phyloP scores from a whole-genome alignment of 2,888 invertebrate genomes.

The Synanthedon vespiformis region DNA sequence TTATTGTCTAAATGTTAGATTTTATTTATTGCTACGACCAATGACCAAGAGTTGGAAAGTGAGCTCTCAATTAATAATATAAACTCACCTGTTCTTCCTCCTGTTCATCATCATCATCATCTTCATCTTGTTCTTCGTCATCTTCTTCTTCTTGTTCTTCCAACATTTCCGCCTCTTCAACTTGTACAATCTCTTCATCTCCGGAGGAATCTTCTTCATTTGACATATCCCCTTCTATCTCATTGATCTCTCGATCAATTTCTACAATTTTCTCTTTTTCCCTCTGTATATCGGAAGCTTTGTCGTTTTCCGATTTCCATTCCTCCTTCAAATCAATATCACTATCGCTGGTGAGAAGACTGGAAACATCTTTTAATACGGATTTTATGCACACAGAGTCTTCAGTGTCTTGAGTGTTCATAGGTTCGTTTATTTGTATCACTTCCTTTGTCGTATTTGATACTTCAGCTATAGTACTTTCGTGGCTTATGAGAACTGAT shows the following conservation, averaged over 20 bases:
- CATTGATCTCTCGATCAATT: constrained; percentile 56
- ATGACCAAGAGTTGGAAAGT: too few relatives aligned
- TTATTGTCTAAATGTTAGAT: too few relatives aligned
- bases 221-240: constrained; percentile 50
- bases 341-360: constrained; percentile 54
- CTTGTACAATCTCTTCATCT: constrained; percentile 9
- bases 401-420: constrained; percentile 6
- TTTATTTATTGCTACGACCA: too few relatives aligned
- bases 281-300: constrained; percentile 36
- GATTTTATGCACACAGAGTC: constrained; percentile 7
- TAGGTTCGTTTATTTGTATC: constrained; percentile 16
- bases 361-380: constrained; percentile 28
- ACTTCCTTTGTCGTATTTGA: constrained; percentile 18
- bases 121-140: too few relatives aligned
- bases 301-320: constrained; percentile 14
- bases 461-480: constrained; percentile 27
- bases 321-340: constrained; percentile 30
- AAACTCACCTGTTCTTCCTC: constrained; percentile 8
- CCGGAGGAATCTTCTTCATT: constrained; percentile 13
- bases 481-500: constrained; percentile 39
- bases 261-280: constrained; percentile 53
- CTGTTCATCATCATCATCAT: constrained; percentile 6
- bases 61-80: too few relatives aligned
- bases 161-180: constrained; percentile 11
- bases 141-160: constrained; percentile 10